Percentiles rank a stretch among this genome's conserved stretches.
Evolutionary conservation across 2,888 invertebrate species (phyloP).

Genomic region (Sympetrum striolatum): DNA sequence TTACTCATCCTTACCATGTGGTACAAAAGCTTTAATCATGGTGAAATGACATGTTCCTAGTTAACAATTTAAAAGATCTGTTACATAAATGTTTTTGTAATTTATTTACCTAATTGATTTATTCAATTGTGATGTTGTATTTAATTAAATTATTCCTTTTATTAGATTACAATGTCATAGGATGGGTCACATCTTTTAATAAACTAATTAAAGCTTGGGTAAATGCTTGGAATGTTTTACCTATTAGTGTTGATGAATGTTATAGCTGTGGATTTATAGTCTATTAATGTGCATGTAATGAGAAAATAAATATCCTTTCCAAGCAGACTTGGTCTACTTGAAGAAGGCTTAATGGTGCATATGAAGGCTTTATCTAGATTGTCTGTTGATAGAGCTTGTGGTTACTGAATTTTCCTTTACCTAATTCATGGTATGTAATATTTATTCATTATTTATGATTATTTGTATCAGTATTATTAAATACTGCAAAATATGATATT

Average conservation of each 20-base stretch:
- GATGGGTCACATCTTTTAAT: neutral
- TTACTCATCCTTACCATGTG: constrained; percentile 4
- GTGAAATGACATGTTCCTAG: constrained; percentile 19
- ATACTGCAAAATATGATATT: neutral
- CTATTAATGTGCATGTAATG: constrained; percentile 10
- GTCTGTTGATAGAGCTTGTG: neutral
- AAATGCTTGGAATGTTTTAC: constrained; percentile 14
- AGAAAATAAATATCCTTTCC: neutral
- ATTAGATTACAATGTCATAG: neutral
- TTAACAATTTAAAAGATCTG: neutral
- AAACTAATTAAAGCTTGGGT: constrained; percentile 10
- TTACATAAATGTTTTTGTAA: neutral
- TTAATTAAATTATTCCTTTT: neutral
- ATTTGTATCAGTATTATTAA: neutral
- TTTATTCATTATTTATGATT: neutral
- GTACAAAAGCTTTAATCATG: constrained; percentile 26
- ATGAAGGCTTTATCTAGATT: neutral
- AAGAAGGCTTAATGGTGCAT: constrained; percentile 1
- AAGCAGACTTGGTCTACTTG: neutral
- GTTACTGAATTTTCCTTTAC: neutral
- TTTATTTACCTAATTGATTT: neutral
- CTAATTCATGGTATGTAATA: neutral
- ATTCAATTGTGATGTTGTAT: neutral
- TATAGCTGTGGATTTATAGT: neutral
- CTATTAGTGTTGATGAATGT: neutral